phyloP scores from a whole-genome alignment of 2,888 invertebrate genomes.

The Ormyrus nitidulus region DNA sequence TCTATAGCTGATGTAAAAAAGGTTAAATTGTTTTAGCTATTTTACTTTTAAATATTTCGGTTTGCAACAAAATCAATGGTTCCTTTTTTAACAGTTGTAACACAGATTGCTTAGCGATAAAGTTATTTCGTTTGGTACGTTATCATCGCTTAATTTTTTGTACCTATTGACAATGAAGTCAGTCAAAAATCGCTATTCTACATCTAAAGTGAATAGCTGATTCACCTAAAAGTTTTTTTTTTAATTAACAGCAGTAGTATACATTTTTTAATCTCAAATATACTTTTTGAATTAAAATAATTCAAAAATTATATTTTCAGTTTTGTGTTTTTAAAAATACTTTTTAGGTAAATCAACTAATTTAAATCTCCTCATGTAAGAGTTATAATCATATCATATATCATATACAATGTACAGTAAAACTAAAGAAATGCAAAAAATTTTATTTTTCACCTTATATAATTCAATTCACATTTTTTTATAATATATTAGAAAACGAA shows the following conservation, averaged over 20 bases:
- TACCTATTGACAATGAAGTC: conserved; percentile 22
- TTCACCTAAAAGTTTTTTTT: conserved; percentile 20
- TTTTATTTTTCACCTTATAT: conserved; percentile 1
- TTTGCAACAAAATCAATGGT: conserved; percentile 41
- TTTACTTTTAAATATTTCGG: conserved; percentile 20
- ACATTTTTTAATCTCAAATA: neutral
- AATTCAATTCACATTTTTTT: conserved; percentile 12
- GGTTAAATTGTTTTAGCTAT: neutral
- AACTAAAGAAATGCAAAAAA: conserved; percentile 47
- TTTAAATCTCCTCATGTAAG: conserved; percentile 3
- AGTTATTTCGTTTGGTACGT: conserved; percentile 35
- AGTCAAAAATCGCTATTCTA: conserved; percentile 9
- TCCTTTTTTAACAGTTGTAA: conserved; percentile 37
- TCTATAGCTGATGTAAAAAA: neutral
- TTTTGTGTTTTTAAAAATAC: neutral
- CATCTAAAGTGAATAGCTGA: conserved; percentile 9
- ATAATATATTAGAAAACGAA: conserved; percentile 30
- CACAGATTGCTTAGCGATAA: conserved; percentile 26
- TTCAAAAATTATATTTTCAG: neutral
- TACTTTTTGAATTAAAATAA: conserved; percentile 1
- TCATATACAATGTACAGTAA: conserved; percentile 54
- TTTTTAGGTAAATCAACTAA: conserved; percentile 22
- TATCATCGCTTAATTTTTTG: neutral
- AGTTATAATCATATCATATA: conserved; percentile 32
- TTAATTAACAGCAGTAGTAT: conserved; percentile 17